These are phyloP conservation scores for Athetis lepigone DNA, from an alignment of 2,888 invertebrate species.

Conservation along the genomic window DNA sequence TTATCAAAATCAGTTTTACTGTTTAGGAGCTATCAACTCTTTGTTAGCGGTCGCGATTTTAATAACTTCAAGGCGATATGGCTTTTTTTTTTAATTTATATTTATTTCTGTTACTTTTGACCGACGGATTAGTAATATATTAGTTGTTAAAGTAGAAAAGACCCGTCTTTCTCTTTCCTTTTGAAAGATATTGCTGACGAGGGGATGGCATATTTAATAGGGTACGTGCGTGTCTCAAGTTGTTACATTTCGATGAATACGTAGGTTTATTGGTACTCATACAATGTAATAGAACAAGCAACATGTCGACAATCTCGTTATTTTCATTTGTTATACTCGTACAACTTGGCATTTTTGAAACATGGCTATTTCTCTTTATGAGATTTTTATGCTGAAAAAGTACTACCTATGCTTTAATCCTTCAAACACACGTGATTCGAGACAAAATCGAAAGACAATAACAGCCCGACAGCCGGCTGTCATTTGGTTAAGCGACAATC, in stretches of 20 bases:
- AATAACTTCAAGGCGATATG: too few relatives aligned
- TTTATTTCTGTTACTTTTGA: too few relatives aligned
- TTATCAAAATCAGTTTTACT: too few relatives aligned
- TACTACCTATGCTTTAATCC: constrained; percentile 11
- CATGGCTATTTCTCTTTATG: background rate
- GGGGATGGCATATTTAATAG: constrained; percentile 22
- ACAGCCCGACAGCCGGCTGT: too few relatives aligned
- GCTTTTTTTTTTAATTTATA: too few relatives aligned
- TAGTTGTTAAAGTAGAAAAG: constrained; percentile 5
- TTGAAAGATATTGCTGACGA: constrained; percentile 23
- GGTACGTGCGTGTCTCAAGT: constrained; percentile 3
- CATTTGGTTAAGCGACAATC: too few relatives aligned
- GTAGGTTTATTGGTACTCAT: background rate
- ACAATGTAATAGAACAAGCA: constrained; percentile 9
- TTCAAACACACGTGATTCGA: too few relatives aligned
- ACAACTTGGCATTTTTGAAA: background rate
- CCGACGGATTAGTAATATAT: background rate
- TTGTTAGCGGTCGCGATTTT: too few relatives aligned
- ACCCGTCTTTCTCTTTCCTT: constrained; percentile 7
- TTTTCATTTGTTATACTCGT: constrained; percentile 7
- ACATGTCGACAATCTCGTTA: constrained; percentile 25
- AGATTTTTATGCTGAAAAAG: constrained; percentile 1
- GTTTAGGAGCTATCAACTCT: too few relatives aligned
- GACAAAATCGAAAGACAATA: too few relatives aligned
- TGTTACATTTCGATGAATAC: constrained; percentile 10